phyloP scores from a whole-genome alignment of 92 coral and sea anemone genomes.

The Virgularia gustaviana region DNA sequence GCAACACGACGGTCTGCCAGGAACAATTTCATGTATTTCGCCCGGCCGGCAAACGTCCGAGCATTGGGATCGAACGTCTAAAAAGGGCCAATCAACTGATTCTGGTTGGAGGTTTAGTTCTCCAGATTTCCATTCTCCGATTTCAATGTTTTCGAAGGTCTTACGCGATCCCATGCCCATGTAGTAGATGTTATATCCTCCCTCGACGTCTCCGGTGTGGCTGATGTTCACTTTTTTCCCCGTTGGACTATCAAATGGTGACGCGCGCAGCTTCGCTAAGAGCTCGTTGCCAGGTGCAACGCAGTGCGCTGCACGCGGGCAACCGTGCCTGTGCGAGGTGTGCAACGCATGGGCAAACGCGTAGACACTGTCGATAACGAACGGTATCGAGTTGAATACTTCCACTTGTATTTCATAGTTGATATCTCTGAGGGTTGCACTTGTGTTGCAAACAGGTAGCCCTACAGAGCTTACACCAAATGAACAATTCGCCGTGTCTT shows the following conservation, averaged over 20 bases:
- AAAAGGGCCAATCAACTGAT: not conserved
- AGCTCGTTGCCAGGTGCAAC: constrained; percentile 25
- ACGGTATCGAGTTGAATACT: constrained; percentile 3
- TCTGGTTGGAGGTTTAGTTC: constrained; percentile 1
- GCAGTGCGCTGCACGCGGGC: constrained; percentile 14
- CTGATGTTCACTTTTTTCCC: constrained; percentile 28
- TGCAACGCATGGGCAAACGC: constrained; percentile 79
- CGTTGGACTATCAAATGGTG: constrained; percentile 31
- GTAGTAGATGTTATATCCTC: constrained; percentile 26
- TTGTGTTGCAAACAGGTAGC: not conserved
- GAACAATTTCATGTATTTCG: not conserved
- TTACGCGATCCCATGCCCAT: not conserved
- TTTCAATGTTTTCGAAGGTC: not conserved
- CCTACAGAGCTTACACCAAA: not conserved
- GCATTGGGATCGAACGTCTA: not conserved
- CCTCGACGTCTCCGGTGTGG: constrained; percentile 31
- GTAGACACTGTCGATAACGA: constrained; percentile 72
- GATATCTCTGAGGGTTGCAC: not conserved
- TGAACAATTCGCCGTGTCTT: constrained; percentile 52
- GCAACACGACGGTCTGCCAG: not conserved
- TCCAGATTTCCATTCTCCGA: constrained; percentile 38
- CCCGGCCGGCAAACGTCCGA: not conserved
- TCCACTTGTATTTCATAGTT: not conserved
- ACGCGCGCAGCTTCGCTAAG: constrained; percentile 9
- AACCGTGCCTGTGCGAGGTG: constrained; percentile 45